Conservation (phyloP, 2,113 vertebrate species). For the Peucedramus taeniatus region DNA sequence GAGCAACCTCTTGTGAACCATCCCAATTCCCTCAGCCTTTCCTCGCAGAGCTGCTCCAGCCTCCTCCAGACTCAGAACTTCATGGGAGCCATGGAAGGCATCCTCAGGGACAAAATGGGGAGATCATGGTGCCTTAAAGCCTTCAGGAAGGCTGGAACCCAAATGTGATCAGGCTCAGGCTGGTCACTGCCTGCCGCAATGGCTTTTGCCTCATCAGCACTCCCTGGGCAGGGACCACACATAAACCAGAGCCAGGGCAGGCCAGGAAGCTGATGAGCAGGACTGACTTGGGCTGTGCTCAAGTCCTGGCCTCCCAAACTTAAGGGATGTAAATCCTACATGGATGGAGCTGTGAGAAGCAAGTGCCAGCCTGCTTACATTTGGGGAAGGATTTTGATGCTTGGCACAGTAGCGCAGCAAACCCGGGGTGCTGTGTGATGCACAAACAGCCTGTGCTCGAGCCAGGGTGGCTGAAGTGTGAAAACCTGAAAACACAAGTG, state of each 20-base stretch:
- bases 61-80: neutral
- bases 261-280: neutral
- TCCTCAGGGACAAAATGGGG: neutral
- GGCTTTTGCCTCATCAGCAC: neutral
- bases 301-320: neutral
- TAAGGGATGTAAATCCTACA: neutral
- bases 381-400: neutral
- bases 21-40: neutral
- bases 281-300: fast-evolving
- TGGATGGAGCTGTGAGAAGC: neutral
- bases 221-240: neutral
- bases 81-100: neutral
- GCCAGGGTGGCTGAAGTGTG: neutral
- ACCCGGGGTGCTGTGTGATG: neutral
- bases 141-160: neutral
- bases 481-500: neutral
- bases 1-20: neutral
- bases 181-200: neutral
- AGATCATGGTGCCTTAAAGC: neutral
- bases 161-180: neutral
- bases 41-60: neutral
- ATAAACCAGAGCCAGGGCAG: fast-evolving
- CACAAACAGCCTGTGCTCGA: neutral
- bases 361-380: neutral
- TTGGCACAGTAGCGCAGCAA: fast-evolving